Evolutionary conservation across 2,888 invertebrate genomes (phyloP).

Genomic region (Orchesellides sinensis): DNA sequence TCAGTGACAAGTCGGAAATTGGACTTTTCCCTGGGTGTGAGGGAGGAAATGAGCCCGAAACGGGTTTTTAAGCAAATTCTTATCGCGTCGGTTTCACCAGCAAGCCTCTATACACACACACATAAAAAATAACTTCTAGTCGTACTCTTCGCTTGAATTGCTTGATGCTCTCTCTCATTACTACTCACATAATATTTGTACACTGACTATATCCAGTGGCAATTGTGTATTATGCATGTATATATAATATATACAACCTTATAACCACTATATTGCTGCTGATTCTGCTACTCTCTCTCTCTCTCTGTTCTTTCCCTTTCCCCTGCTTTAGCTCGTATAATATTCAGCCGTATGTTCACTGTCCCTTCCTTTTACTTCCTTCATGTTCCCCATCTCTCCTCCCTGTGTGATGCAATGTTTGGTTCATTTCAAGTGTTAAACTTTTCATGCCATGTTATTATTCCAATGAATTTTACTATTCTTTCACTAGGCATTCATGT

Average conservation of each 20-base stretch:
- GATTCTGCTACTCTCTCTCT: slow-evolving; percentile 7
- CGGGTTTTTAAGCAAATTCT: slow-evolving; percentile 75
- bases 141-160: neutral
- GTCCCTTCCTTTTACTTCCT: slow-evolving; percentile 16
- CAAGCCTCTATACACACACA: slow-evolving; percentile 8
- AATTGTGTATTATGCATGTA: too few relatives aligned
- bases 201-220: too few relatives aligned
- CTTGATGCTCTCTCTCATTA: slow-evolving; percentile 40
- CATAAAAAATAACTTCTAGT: neutral
- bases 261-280: neutral
- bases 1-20: slow-evolving; percentile 75
- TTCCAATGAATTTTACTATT: neutral
- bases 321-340: too few relatives aligned
- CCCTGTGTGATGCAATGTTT: neutral
- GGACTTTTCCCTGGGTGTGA: slow-evolving; percentile 75
- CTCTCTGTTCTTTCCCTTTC: too few relatives aligned
- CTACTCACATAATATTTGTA: too few relatives aligned
- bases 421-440: neutral
- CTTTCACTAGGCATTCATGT: neutral
- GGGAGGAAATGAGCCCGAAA: slow-evolving; percentile 75
- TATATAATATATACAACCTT: too few relatives aligned
- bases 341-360: neutral
- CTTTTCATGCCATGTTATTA: slow-evolving; percentile 15
- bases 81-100: slow-evolving; percentile 71
- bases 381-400: neutral